Evolutionary conservation across 2,113 vertebrate species (phyloP).

Genomic region (Ramphastos sulfuratus): DNA sequence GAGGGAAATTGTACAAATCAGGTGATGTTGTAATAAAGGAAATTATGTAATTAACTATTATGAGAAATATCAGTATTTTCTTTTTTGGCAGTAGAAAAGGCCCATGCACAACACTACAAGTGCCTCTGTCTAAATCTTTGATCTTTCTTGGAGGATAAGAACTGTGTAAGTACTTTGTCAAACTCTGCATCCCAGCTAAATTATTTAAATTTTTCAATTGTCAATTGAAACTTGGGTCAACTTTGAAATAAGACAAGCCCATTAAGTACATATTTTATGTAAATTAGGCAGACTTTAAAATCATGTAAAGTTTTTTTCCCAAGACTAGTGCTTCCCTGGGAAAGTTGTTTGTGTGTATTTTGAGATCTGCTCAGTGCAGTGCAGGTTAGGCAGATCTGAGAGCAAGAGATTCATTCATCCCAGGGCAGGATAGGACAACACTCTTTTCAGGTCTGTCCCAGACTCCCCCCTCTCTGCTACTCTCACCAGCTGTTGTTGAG

Average conservation of each 20-base stretch:
- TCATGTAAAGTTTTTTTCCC: rapidly evolving
- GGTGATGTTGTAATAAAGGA: not conserved
- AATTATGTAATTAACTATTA: not conserved
- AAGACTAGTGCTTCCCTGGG: not conserved
- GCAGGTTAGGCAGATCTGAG: not conserved
- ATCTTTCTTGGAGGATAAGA: not conserved
- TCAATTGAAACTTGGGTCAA: not conserved
- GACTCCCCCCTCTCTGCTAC: not conserved
- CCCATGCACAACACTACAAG: not conserved
- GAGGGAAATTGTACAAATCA: not conserved
- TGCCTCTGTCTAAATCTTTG: not conserved
- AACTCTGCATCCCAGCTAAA: not conserved
- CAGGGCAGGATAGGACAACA: rapidly evolving
- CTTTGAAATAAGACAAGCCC: not conserved
- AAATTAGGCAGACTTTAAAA: not conserved
- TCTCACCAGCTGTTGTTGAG: not conserved
- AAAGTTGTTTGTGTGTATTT: not conserved
- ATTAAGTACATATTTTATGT: not conserved
- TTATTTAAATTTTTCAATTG: not conserved
- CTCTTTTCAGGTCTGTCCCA: not conserved
- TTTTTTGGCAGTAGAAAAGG: not conserved
- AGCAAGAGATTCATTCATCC: not conserved
- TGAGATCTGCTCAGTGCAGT: not conserved
- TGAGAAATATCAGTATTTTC: not conserved
- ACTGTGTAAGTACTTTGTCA: not conserved